phyloP scores from a whole-genome alignment of 2,797 vertebrate species.

The Sternotherus odoratus region DNA sequence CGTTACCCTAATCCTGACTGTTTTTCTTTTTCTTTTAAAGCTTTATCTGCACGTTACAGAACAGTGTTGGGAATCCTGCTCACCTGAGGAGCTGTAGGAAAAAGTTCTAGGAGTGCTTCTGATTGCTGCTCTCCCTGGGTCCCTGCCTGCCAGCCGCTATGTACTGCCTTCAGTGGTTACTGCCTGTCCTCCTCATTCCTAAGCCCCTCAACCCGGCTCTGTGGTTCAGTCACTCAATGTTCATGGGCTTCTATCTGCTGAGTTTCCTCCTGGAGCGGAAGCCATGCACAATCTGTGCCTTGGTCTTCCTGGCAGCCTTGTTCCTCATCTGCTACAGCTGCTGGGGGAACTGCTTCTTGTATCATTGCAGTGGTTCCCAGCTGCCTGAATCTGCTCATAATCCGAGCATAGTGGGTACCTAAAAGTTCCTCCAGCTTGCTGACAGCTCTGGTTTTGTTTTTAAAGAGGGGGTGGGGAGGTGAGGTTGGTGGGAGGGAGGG shows the following conservation, averaged over 20 bases:
- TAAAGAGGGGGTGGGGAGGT: conserved; percentile 60
- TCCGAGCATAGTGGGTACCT: conserved; percentile 94
- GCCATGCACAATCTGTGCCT: conserved; percentile 99
- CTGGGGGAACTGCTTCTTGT: conserved; percentile 99
- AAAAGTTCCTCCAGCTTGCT: conserved; percentile 69
- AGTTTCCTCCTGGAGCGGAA: conserved; percentile 99
- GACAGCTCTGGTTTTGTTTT: conserved; percentile 73
- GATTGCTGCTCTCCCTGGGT: conserved; percentile 56
- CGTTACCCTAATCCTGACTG: neutral
- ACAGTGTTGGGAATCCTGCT: conserved; percentile 71
- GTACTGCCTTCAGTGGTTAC: conserved; percentile 99
- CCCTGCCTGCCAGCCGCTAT: conserved; percentile 81
- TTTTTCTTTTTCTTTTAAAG: conserved; percentile 64
- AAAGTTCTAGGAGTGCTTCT: conserved; percentile 37
- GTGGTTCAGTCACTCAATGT: conserved; percentile 99
- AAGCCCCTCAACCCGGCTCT: conserved; percentile 97
- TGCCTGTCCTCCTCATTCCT: conserved; percentile 98
- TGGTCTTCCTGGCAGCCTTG: conserved; percentile 97
- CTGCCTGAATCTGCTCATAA: conserved; percentile 93
- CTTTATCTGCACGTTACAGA: conserved; percentile 67
- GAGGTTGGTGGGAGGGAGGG: conserved; percentile 77
- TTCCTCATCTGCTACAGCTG: conserved; percentile 99
- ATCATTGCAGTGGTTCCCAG: conserved; percentile 94
- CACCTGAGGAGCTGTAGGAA: conserved; percentile 58
- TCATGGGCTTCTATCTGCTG: conserved; percentile 99